phyloP scores from a whole-genome alignment of 2,797 vertebrate species.

The Oryzias dopingdopingensis region DNA sequence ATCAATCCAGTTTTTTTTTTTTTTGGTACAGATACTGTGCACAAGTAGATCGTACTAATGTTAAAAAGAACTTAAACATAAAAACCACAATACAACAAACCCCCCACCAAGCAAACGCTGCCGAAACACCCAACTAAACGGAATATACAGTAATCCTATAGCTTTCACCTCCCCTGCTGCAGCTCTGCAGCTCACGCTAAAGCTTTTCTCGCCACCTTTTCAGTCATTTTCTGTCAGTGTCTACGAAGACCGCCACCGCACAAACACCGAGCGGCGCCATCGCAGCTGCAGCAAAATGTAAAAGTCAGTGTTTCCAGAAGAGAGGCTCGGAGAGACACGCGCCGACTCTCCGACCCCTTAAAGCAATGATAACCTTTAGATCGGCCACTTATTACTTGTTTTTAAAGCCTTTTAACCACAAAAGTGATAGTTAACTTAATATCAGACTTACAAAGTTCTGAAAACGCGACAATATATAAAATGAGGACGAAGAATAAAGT shows the following conservation, averaged over 20 bases:
- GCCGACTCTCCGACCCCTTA: slow-evolving; percentile 66
- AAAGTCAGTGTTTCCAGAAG: slow-evolving; percentile 79
- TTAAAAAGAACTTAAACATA: slow-evolving; percentile 49
- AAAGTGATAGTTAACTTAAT: slow-evolving; percentile 78
- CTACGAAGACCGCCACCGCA: slow-evolving; percentile 54
- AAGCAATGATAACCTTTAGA: slow-evolving; percentile 80
- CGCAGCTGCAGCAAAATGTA: slow-evolving; percentile 55
- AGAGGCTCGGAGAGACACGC: slow-evolving; percentile 63
- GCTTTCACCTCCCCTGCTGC: slow-evolving; percentile 28
- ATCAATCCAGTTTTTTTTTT: slow-evolving; percentile 76
- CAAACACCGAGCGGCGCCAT: slow-evolving; percentile 54
- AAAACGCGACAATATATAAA: slow-evolving; percentile 88
- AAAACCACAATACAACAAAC: slow-evolving; percentile 47
- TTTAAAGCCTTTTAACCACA: slow-evolving; percentile 86
- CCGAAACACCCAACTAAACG: slow-evolving; percentile 26
- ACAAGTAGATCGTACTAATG: slow-evolving; percentile 81
- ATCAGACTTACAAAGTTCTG: slow-evolving; percentile 76
- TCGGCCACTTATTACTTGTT: slow-evolving; percentile 81
- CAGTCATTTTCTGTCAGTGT: slow-evolving; percentile 68
- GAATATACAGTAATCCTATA: too few species aligned
- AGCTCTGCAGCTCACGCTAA: slow-evolving; percentile 65
- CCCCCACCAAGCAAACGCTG: slow-evolving; percentile 44
- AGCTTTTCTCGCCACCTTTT: slow-evolving; percentile 68
- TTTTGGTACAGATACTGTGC: slow-evolving; percentile 88
- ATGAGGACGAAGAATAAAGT: slow-evolving; percentile 68